These are phyloP conservation scores for Platycnemis pennipes DNA, from an alignment of 2,888 invertebrate species.

Conservation along the genomic window DNA sequence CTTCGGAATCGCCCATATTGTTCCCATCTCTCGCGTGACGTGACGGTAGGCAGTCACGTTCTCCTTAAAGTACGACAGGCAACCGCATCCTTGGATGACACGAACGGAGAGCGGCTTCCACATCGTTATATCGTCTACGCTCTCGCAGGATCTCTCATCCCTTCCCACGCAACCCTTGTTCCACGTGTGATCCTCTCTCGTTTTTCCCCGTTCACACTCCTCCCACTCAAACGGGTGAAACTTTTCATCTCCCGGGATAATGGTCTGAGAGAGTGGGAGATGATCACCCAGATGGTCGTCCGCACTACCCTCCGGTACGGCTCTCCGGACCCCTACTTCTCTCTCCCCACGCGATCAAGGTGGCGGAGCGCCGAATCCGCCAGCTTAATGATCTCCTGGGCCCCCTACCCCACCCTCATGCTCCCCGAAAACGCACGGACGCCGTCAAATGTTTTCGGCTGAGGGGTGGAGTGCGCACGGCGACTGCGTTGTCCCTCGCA, in stretches of 20 bases:
- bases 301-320: too few relatives aligned
- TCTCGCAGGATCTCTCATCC: too few relatives aligned
- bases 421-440: neutral
- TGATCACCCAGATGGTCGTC: neutral
- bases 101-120: too few relatives aligned
- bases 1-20: too few relatives aligned
- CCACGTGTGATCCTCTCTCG: neutral
- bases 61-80: too few relatives aligned
- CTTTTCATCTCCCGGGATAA: neutral
- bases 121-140: too few relatives aligned
- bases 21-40: too few relatives aligned
- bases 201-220: too few relatives aligned
- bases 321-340: too few relatives aligned
- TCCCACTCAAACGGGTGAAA: neutral
- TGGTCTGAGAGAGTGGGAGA: neutral
- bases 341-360: neutral
- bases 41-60: too few relatives aligned
- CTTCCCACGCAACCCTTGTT: neutral
- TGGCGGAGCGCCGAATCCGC: neutral
- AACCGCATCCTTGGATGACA: too few relatives aligned
- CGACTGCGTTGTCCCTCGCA: neutral
- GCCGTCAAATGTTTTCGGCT: neutral
- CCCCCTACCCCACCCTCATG: neutral
- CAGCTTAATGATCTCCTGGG: neutral
- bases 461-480: neutral